Conservation (phyloP, 2,888 invertebrate genomes). For the Drosophila seclusa region DNA sequence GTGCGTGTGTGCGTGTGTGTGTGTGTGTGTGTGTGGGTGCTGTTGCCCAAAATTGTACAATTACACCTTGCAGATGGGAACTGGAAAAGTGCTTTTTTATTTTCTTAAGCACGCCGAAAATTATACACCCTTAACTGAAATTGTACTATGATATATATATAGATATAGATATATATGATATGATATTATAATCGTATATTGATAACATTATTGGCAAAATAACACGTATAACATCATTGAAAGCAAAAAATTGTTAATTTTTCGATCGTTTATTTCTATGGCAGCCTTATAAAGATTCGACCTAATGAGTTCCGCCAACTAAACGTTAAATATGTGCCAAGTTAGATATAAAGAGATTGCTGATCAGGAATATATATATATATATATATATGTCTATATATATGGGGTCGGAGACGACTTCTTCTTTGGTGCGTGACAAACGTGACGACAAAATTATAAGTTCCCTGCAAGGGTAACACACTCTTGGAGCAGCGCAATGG, state of each 20-base stretch:
- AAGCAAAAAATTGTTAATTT: neutral
- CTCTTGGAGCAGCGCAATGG: neutral
- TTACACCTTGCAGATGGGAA: slow-evolving; percentile 1
- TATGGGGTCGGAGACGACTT: neutral
- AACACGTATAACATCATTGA: no score
- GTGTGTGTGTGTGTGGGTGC: neutral
- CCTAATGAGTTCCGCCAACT: neutral
- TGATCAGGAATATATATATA: neutral
- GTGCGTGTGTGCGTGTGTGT: neutral
- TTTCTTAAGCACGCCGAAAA: neutral
- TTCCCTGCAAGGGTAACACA: neutral
- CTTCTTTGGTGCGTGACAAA: neutral
- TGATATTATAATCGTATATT: neutral
- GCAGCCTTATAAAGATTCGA: neutral
- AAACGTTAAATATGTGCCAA: neutral
- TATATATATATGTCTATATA: neutral
- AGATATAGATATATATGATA: no score
- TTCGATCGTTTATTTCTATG: neutral
- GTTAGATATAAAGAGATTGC: neutral
- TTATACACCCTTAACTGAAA: neutral
- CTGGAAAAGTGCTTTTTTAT: neutral
- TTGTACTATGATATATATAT: neutral
- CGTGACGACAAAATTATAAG: neutral
- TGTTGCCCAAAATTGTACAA: neutral
- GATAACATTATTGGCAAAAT: neutral